phyloP scores from a whole-genome alignment of 1,140 invertebrate genomes.

The Samia ricini region DNA sequence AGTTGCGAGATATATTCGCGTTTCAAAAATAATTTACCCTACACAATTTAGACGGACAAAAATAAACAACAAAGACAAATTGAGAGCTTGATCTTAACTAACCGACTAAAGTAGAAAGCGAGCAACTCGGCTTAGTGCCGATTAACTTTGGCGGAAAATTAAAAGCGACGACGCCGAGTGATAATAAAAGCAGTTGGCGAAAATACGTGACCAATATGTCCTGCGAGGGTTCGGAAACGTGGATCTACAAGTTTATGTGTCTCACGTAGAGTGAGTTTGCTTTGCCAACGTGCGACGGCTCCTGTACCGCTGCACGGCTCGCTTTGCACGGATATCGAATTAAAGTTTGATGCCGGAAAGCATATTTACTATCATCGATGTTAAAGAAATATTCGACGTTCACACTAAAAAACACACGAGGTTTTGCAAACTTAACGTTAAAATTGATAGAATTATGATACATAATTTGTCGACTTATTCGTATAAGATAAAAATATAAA shows the following conservation, averaged over 20 bases:
- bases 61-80: background rate
- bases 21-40: background rate
- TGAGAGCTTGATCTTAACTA: background rate
- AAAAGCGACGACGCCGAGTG: conserved; percentile 41
- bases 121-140: conserved; percentile 23
- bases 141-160: conserved; percentile 49
- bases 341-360: conserved; percentile 46
- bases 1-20: no score
- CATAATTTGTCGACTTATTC: no score
- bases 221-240: conserved; percentile 35
- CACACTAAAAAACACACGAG: background rate
- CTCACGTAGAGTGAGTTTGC: conserved; percentile 61
- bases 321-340: conserved; percentile 56
- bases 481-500: no score
- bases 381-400: conserved; percentile 2
- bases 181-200: conserved; percentile 50
- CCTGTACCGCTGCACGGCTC: conserved; percentile 44
- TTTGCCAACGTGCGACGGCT: conserved; percentile 58
- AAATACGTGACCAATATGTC: conserved; percentile 63
- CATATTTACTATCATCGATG: conserved; percentile 39
- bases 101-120: background rate
- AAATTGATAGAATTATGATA: no score
- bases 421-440: background rate
- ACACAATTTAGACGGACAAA: background rate
- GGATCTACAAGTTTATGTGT: conserved; percentile 52